Base-by-base conservation (phyloP, 2,888 invertebrate species). In the Lasius platythorax region DNA sequence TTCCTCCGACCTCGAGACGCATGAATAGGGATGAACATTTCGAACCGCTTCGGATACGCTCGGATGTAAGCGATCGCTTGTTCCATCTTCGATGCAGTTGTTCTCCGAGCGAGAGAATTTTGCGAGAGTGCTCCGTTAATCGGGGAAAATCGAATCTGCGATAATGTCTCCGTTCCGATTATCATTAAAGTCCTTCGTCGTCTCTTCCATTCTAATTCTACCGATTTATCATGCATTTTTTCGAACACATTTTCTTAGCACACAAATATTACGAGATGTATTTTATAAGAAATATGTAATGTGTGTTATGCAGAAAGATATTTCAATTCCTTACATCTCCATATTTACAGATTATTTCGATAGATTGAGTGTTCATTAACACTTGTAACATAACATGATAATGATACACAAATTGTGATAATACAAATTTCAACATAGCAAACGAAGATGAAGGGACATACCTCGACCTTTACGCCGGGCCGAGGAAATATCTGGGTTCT, bases 391-490 rank as follows among this genome's bases (percentile, higher is more conserved):
- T 18, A 12, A 40, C 1, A 15, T 6, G 3, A 12, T n/a, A 8
- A 53, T 53, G 53, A n/a, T 53, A 53, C 8, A 50, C 2, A 50
- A 50, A n/a, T 2, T 37, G 37, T 37, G n/a, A 53, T 53, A 2
- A 53, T 40, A 70, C 82, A 37, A 40, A 40, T 61, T n/a, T 46
- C 11, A 33, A 33, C 9, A 18, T 30, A 28, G 6, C 2, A n/a
- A 1, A 64, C 0, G 2, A 23, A 28, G 15, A 72, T 43, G n/a
- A 23, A 53, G 6, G 4, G 3, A 91, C 93, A 92, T 83, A 94
- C 94, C 74, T 93, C 93, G 78, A 94, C 88, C 53, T 87, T 87
- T 23, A 94, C 91, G 58, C 94, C 94, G 1, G 87, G 87, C 63
- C 91, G 92, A 1, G 82, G 63, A 58, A 93, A 92, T n/a, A 90